Evolutionary conservation across 2,888 invertebrate genomes (phyloP).

Genomic region (Neoaliturus tenellus): DNA sequence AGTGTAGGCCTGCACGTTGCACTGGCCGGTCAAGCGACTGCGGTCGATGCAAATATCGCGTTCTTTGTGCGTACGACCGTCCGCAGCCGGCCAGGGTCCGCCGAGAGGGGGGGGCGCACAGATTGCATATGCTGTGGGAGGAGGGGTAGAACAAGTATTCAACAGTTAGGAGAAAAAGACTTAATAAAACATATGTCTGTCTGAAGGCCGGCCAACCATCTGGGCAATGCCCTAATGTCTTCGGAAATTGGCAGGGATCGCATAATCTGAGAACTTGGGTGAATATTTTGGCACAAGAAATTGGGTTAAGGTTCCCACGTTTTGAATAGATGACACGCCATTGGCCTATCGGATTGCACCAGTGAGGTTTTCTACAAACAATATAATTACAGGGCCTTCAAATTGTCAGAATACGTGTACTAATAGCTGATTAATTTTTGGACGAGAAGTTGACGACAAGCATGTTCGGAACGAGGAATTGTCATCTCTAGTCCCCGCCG

Average conservation of each 20-base stretch:
- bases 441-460: too few species aligned
- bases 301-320: too few species aligned
- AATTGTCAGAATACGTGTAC: too few species aligned
- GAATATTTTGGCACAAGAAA: too few species aligned
- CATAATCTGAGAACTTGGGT: neutral
- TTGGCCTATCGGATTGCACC: too few species aligned
- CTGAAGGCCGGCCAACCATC: constrained; percentile 57
- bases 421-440: too few species aligned
- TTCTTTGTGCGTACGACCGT: constrained; percentile 40
- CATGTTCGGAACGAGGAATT: too few species aligned
- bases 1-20: neutral
- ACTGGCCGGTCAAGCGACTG: neutral
- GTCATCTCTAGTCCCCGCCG: neutral
- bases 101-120: constrained; percentile 12
- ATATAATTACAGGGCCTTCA: too few species aligned
- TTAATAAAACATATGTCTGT: constrained; percentile 63
- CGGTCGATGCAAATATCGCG: constrained; percentile 40
- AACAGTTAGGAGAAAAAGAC: constrained; percentile 60
- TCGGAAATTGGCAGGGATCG: neutral
- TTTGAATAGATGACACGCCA: too few species aligned
- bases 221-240: neutral
- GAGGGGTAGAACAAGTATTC: constrained; percentile 59
- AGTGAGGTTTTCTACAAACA: too few species aligned
- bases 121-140: constrained; percentile 34
- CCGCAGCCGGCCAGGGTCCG: neutral